These are phyloP conservation scores for Chymomyza costata DNA, from an alignment of 1,140 invertebrate species.

Conservation along the genomic window DNA sequence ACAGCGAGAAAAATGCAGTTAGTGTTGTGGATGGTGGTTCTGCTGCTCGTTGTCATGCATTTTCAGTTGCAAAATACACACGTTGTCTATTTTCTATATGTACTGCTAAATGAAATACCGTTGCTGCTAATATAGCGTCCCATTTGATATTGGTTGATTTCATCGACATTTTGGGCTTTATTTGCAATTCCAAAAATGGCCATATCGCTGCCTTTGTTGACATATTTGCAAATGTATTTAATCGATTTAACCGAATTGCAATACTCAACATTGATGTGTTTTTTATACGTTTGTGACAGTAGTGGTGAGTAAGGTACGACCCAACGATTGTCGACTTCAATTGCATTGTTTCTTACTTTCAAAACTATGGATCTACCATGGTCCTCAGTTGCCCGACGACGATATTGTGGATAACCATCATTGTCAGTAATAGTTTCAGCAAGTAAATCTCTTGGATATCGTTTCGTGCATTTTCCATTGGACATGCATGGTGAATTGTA, in stretches of 20 bases:
- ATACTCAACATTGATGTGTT: constrained; percentile 74
- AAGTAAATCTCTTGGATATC: constrained; percentile 37
- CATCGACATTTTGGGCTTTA: constrained; percentile 58
- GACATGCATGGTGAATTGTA: constrained; percentile 60
- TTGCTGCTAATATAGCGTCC: constrained; percentile 50
- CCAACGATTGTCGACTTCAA: constrained; percentile 48
- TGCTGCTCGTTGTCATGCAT: constrained; percentile 53
- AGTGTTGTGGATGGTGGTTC: constrained; percentile 64
- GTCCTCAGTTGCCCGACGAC: constrained; percentile 30
- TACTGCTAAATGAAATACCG: too few relatives aligned
- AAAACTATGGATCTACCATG: constrained; percentile 55
- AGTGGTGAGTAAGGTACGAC: constrained; percentile 53
- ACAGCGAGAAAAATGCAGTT: too few relatives aligned
- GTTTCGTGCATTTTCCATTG: constrained; percentile 44
- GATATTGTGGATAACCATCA: constrained; percentile 75
- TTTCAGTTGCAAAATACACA: constrained; percentile 55
- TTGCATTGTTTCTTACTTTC: not conserved
- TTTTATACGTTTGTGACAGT: constrained; percentile 59
- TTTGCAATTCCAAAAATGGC: constrained; percentile 28
- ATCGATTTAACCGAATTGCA: constrained; percentile 74
- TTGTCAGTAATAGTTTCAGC: constrained; percentile 54
- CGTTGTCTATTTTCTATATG: constrained; percentile 62
- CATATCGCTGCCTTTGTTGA: constrained; percentile 64
- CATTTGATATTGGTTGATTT: constrained; percentile 73
- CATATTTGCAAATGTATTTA: too few relatives aligned